Base-by-base conservation (phyloP, 2,113 vertebrate species). In the Oryzias celebensis region DNA sequence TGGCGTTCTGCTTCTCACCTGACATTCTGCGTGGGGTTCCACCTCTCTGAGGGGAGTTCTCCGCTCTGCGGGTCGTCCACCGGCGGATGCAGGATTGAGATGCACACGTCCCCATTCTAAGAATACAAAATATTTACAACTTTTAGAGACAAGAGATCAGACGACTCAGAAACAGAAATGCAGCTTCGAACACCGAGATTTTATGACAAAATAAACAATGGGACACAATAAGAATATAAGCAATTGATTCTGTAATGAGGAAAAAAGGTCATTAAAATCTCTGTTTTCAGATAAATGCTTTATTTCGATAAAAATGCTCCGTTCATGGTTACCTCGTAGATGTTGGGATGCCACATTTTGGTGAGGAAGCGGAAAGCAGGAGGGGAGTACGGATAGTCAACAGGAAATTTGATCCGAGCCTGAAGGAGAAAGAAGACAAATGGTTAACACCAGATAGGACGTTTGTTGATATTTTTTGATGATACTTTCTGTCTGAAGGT, bases 341-440 rank as follows among this genome's bases (percentile, higher is more conserved):
- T 98, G 89, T 98, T 98, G 47, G 96, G 96, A 81, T 98, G 96
- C 96, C 96, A 98, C 96, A 98, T 98, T 87, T 98, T 98, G 79
- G 96, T 98, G 63, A 98, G 89, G 82, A 98, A 98, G 36, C 95
- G 92, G 69, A 98, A 98, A 45, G 95, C 92, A 0, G 96, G 96
- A 0, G 96, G 96, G n/a, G 96, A 97, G 83, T 98, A 98, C 0
- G 96, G 96, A 58, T 98, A 98, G 84, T 98, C 96, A 0, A 97
- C 91, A 7, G 96, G 96, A 81, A 98, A 98, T 56, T 96, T 94
- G 85, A 98, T 94, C 47, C 93, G 94, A 48, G 96, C 94, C 96
- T 98, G 73, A 41, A 66, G 70, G 46, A 5, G 26, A 83, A 51
- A 67, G 15, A 58, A 77, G 42, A 42, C 50, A 54, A n/a, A 36